Evolutionary conservation across 1,140 invertebrate species (phyloP), one percentile per base, ranked within the genome.

Genomic region (Cyclina sinensis): DNA sequence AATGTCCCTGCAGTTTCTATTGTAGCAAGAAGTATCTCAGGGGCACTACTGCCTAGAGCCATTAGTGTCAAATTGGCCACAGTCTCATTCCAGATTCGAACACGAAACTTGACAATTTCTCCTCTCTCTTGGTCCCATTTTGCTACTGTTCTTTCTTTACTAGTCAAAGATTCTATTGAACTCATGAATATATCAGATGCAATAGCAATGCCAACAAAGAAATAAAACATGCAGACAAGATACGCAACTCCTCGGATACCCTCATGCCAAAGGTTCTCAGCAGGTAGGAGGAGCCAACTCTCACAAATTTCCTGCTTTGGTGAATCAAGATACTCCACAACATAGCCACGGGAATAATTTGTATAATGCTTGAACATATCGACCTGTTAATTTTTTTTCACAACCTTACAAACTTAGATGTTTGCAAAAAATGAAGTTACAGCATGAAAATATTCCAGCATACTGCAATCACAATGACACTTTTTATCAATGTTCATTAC

Each of bases 131-230:
- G 84, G 90, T 95, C 94, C 91, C 91, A 94, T 24, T 84, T 84
- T 0, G 91, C 68, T 24, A 95, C 90, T 39, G 85, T 94, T 84
- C 91, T 88, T 62, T 93, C 92, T 88, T 94, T 94, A 80, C 93
- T 94, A 12, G 94, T 95, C 76, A 95, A 92, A 5, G 93, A 91
- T 92, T 97, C 97, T 80, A 97, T 97, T 87, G 96, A 95, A 62
- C 96, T 96, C 97, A 97, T 97, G 92, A 97, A 97, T 84, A 96
- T 95, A 91, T 96, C 96, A 32, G 96, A 96, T 18, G 97, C 96
- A 89, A 97, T 97, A 51, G 97, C 96, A 24, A 97, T 92, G 21
- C 94, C 94, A 24, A 95, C 70, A 90, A 95, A 95, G n/a, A 94
- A 76, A 65, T 94, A 95, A 0, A 91, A 18, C 89, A 95, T 92